Evolutionary conservation across 2,113 vertebrate species (phyloP), one percentile per base, ranked within the genome.

Genomic region (Psettodes erumei): DNA sequence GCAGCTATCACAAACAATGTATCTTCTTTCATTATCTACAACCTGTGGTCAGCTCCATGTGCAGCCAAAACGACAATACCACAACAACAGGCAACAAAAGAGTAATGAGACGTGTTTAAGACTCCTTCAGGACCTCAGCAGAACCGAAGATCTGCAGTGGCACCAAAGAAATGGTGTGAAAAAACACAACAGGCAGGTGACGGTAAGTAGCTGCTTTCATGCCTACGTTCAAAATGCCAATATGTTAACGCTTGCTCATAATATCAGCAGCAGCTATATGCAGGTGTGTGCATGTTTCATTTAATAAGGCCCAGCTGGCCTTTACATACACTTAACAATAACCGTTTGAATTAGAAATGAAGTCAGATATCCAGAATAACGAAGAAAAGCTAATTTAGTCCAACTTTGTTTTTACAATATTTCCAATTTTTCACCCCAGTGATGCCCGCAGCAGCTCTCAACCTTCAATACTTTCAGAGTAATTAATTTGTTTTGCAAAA

Each of bases 401-500:
- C n/a, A 12, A 60, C 51, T 70, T 75, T 70, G 3, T 48, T 58
- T 56, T 13, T 18, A 42, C 40, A 60, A 23, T 45, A 38, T 21
- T 40, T 42, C 23, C 18, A 58, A 53, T 55, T 40, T 35, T 25
- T 30, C 63, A 79, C 64, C 33, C 42, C 75, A 70, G 47, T 32
- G 19, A 81, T 75, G 59, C 21, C 55, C 47, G 75, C 25, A 70
- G 76, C 67, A 59, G 33, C 23, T 19, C 62, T 48, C 54, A 70
- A 60, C 74, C 69, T 80, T 58, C 27, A 40, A 33, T 47, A 47
- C 15, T 27, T 72, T 62, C 8, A 15, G n/a, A 76, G 43, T 71
- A 63, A 82, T 88, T 72, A 37, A 71, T 82, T 82, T 75, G 79
- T 82, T 79, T 68, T 51, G 60, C 55, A 51, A 4, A 51, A 53